phyloP scores from a whole-genome alignment of 2,888 invertebrate species.

The Leucoptera coffeella region DNA sequence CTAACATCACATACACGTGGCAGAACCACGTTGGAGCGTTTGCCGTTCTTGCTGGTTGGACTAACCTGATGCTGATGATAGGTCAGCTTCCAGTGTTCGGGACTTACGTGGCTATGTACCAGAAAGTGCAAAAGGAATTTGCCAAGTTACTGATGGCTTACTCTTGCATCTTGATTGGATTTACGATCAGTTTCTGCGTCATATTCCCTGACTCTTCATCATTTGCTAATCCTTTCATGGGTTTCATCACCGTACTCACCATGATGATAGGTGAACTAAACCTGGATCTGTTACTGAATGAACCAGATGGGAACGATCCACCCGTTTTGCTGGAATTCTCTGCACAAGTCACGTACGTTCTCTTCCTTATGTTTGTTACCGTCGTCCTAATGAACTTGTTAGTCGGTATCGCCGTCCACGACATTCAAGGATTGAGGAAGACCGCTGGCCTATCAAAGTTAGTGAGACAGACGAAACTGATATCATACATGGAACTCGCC shows the following conservation, averaged over 20 bases:
- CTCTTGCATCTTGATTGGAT: slow-evolving; percentile 77
- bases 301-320: slow-evolving; percentile 70
- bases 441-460: slow-evolving; percentile 79
- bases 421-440: slow-evolving; percentile 79
- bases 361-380: slow-evolving; percentile 77
- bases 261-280: slow-evolving; percentile 88
- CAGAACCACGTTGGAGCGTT: slow-evolving; percentile 84
- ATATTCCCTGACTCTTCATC: slow-evolving; percentile 78
- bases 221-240: slow-evolving; percentile 79
- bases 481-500: slow-evolving; percentile 78
- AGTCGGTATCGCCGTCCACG: slow-evolving; percentile 83
- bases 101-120: slow-evolving; percentile 87
- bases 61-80: slow-evolving; percentile 86
- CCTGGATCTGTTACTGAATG: slow-evolving; percentile 67
- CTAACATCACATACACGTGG: slow-evolving; percentile 69
- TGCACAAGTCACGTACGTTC: slow-evolving; percentile 74
- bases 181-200: slow-evolving; percentile 83
- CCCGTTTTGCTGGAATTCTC: slow-evolving; percentile 72
- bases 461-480: slow-evolving; percentile 80
- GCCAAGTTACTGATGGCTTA: slow-evolving; percentile 81
- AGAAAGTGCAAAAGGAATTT: slow-evolving; percentile 81
- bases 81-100: slow-evolving; percentile 85
- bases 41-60: slow-evolving; percentile 81
- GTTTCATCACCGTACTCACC: slow-evolving; percentile 76
- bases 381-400: slow-evolving; percentile 81